Evolutionary conservation across 2,888 invertebrate genomes (phyloP), one percentile per base, ranked within the genome.

Genomic region (Heliconius aoede): DNA sequence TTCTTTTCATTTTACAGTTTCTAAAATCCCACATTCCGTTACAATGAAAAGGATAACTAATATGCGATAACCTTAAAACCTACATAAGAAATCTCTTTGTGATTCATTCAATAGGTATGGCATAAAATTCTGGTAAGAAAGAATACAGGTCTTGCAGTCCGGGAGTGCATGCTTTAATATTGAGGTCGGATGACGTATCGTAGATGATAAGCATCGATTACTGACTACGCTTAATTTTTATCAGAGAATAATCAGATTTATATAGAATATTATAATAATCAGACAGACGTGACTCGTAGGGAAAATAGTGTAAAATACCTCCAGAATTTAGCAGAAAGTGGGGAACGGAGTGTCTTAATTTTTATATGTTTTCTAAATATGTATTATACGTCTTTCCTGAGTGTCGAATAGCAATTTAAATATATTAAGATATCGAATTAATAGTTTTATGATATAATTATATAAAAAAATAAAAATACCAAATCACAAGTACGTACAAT

Each of bases 141-240:
- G 55, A 55, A 69, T 69, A 32, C 69, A 69, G 69, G 69, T 69
- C n/a, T 30, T 21, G 30, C 55, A 69, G 36, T 24, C 65, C 15
- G 24, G 69, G 51, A 55, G 8, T 15, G 32, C 32, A 55, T 55
- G 9, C 15, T 24, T 32, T 55, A 24, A 30, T 32, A 18, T 69
- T 30, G 18, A 24, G 65, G 36, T 65, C 18, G 26, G 24, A 65
- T 24, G 36, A 65, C 24, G 65, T 36, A 36, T 36, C 24, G 15
- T 65, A 65, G 24, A 65, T 40, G 36, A 4, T 18, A 36, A 40
- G n/a, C 24, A 32, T 32, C 24, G 24, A 0, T 65, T 64, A n/a
- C n/a, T n/a, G n/a, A n/a, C n/a, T n/a, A n/a, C n/a, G n/a, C n/a
- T n/a, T n/a, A n/a, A n/a, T n/a, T n/a, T n/a, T n/a, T n/a, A n/a